A percentile compares a stretch with the other conserved stretches of the same genome.
Evolutionary conservation across 2,888 invertebrate species (phyloP).

Genomic region (Eustalomyia histrio): DNA sequence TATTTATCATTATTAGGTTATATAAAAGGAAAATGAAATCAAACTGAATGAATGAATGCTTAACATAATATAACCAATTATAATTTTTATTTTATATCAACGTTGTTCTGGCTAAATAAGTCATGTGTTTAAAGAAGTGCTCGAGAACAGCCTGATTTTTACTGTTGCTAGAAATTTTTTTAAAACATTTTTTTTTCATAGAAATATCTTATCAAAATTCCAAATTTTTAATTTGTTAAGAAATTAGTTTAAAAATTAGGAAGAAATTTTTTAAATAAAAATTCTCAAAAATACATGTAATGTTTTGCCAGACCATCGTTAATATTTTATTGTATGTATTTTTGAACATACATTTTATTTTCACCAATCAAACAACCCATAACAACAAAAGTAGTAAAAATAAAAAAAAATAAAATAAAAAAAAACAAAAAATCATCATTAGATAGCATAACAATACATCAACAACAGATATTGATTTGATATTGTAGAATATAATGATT

Average conservation of each 20-base stretch:
- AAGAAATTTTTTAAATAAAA: too few relatives aligned
- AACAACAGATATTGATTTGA: not conserved
- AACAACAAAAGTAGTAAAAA: not conserved
- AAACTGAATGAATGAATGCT: slow-evolving; percentile 13
- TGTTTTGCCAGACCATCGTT: too few relatives aligned
- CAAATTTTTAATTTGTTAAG: too few relatives aligned
- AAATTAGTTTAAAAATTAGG: too few relatives aligned
- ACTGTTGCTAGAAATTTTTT: too few relatives aligned
- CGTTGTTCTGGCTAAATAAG: too few relatives aligned
- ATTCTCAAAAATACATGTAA: too few relatives aligned
- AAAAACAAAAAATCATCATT: not conserved
- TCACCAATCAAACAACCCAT: not conserved
- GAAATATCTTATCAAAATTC: too few relatives aligned
- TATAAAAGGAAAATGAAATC: slow-evolving; percentile 17
- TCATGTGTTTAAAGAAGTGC: too few relatives aligned
- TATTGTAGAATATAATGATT: not conserved
- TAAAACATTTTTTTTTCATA: too few relatives aligned
- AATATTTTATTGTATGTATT: not conserved
- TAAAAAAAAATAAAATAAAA: too few relatives aligned
- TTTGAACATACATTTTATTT: not conserved
- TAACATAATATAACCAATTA: slow-evolving; percentile 24
- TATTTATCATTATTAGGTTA: slow-evolving; percentile 9
- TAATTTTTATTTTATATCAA: not conserved
- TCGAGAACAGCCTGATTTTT: too few relatives aligned
- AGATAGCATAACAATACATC: slow-evolving; percentile 2